Percentiles rank a stretch among this genome's conserved stretches.
Evolutionary conservation across 2,113 vertebrate genomes (phyloP).

Genomic region (Centropristis striata): DNA sequence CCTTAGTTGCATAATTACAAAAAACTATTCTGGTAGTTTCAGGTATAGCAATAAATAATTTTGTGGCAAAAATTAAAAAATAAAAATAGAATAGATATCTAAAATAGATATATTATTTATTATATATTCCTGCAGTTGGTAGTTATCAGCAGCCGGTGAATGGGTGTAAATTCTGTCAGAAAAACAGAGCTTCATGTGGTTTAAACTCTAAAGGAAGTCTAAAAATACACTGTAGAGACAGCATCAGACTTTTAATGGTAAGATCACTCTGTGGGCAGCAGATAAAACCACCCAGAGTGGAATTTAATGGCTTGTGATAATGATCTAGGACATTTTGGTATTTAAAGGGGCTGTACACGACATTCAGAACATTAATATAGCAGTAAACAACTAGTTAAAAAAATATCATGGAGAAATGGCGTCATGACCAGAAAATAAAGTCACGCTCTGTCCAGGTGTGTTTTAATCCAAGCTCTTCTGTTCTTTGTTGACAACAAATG

Average conservation of each 20-base stretch:
- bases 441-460: too few relatives aligned
- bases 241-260: neutral
- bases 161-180: neutral
- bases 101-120: too few relatives aligned
- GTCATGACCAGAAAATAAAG: too few relatives aligned
- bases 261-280: neutral
- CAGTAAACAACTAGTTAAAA: too few relatives aligned
- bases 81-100: neutral
- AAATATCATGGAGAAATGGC: too few relatives aligned
- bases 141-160: neutral
- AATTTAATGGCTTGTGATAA: neutral
- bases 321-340: neutral
- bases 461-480: too few relatives aligned
- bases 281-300: neutral
- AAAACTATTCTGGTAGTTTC: neutral
- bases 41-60: neutral
- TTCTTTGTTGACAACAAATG: too few relatives aligned
- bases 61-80: neutral
- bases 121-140: neutral
- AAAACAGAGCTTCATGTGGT: neutral
- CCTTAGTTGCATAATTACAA: rapidly evolving
- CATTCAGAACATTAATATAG: too few relatives aligned
- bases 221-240: slow-evolving; percentile 6
- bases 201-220: neutral
- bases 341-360: too few relatives aligned